phyloP scores from a whole-genome alignment of 1,140 invertebrate genomes.

The Zeugodacus cucurbitae region DNA sequence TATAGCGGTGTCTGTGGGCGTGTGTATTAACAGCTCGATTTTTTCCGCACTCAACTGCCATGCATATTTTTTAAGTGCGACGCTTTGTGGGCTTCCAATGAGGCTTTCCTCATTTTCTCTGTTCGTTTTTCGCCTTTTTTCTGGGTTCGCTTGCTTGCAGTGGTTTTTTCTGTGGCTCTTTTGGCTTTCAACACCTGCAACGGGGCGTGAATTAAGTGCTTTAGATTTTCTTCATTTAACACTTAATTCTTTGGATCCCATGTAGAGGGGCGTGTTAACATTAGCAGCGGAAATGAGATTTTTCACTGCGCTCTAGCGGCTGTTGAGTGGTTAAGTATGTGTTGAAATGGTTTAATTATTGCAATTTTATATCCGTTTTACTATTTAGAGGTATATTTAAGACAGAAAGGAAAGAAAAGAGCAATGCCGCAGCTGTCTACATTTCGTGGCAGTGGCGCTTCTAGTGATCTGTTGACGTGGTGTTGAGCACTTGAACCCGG shows the following conservation, averaged over 20 bases:
- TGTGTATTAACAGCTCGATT: not conserved
- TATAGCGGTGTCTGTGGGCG: not conserved
- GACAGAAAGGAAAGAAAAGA: not conserved
- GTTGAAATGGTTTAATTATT: not conserved
- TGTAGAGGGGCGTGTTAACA: not conserved
- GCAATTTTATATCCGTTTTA: not conserved
- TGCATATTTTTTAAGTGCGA: not conserved
- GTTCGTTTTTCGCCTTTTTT: not conserved
- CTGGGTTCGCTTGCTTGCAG: not conserved
- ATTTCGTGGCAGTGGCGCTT: too few species aligned
- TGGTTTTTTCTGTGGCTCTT: constrained; percentile 37
- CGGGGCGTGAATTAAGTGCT: constrained; percentile 26
- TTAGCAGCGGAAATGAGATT: constrained; percentile 20
- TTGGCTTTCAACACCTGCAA: constrained; percentile 26
- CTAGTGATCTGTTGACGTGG: too few species aligned
- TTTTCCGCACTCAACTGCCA: not conserved
- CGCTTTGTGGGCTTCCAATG: constrained; percentile 23
- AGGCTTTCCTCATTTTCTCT: not conserved
- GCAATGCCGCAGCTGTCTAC: not conserved
- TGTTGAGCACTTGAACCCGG: too few species aligned
- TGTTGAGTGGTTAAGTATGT: not conserved
- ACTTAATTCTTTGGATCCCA: constrained; percentile 11
- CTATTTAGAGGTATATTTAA: too few species aligned
- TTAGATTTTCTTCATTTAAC: constrained; percentile 38
- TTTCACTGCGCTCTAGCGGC: not conserved